phyloP scores from a whole-genome alignment of 1,140 invertebrate species.

The Drosophila pseudoobscura region DNA sequence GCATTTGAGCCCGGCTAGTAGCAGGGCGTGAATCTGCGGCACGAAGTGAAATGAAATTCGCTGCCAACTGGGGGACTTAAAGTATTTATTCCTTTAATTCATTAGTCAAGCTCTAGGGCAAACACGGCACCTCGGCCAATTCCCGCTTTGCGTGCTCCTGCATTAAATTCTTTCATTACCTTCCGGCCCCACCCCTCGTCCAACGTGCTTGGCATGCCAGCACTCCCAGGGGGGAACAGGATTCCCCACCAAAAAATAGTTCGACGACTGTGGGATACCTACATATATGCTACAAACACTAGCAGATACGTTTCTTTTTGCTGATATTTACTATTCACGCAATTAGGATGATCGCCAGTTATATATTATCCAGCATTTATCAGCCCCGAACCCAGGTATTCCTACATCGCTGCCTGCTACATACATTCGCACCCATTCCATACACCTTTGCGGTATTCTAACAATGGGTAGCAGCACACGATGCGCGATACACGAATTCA shows the following conservation, averaged over 20 bases:
- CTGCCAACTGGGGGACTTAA: conserved; percentile 3
- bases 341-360: no score
- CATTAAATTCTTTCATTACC: conserved; percentile 76
- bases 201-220: conserved; percentile 63
- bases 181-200: conserved; percentile 14
- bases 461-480: conserved; percentile 5
- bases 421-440: no score
- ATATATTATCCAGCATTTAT: no score
- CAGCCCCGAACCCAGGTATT: no score
- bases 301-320: no score
- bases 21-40: no score
- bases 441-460: no score
- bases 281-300: no score
- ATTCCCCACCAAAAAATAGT: conserved; percentile 1
- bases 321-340: no score
- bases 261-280: no score
- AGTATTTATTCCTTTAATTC: conserved; percentile 45
- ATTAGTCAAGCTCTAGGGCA: conserved; percentile 28
- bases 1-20: no score
- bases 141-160: conserved; percentile 57
- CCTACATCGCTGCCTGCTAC: no score
- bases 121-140: conserved; percentile 12
- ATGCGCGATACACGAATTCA: conserved; percentile 42
- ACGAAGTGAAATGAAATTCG: conserved; percentile 8
- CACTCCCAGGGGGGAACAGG: conserved; percentile 21